Evolutionary conservation across 2,113 vertebrate genomes (phyloP), one percentile per base, ranked within the genome.

Genomic region (Asarcornis scutulata): DNA sequence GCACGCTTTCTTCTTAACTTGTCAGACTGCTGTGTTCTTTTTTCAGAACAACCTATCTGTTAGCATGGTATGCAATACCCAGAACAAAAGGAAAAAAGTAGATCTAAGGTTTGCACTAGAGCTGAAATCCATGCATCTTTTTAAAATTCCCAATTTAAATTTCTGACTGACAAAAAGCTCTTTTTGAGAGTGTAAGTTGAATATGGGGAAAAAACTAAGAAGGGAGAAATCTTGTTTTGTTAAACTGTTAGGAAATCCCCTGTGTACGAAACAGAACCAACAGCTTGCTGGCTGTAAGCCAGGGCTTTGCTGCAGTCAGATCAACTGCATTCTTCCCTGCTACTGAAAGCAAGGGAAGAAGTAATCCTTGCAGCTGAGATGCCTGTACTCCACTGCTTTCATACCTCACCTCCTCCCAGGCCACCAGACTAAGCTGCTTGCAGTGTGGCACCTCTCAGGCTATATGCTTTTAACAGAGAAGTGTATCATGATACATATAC

Each of bases 291-390:
- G 75, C 59, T 85, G 4, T 58, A 26, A 76, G 78, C 74, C 84
- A 87, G 53, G 31, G 40, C 25, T 94, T 82, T 94, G 44, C 84
- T 95, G 50, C 71, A 55, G 40, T 85, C 85, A 40, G 58, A 79
- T 87, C 80, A 91, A 17, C 53, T 91, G 38, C 69, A 46, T 95
- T 88, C 88, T 91, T 92, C 36, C 69, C 46, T 79, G 66, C 44
- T 79, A 32, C 66, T 94, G 90, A 93, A 95, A 91, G 58, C 53
- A 18, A 86, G 75, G 77, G 74, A 92, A 95, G 76, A 88, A 82
- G 56, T 94, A 91, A 48, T 10, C 8, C 25, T 86, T 89, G 58
- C n/a, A 62, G 38, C 72, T 79, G 83, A 84, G 40, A 76, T 1
- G 75, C 32, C 36, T 73, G 44, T 83, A 85, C 76, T 69, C 77